These are phyloP conservation scores for Tinamus major DNA, from an alignment of 2,797 vertebrate species.

Conservation along the genomic window DNA sequence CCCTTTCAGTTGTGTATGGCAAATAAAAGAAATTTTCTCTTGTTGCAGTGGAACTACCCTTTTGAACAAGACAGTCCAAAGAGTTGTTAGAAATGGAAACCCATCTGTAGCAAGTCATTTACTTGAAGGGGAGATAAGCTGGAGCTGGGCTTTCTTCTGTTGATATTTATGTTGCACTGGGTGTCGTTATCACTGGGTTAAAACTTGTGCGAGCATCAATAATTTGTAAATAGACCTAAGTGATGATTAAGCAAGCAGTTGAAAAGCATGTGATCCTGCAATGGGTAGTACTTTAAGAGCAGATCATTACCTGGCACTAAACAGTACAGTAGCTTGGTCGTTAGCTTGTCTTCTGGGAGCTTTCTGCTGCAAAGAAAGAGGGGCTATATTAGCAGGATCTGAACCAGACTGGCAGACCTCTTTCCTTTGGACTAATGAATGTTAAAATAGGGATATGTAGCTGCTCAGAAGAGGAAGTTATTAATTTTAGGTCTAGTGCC, in stretches of 20 bases:
- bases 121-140: rapidly evolving
- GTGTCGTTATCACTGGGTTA: not conserved
- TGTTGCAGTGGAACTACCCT: not conserved
- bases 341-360: slow-evolving; percentile 18
- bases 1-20: rapidly evolving
- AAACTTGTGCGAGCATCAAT: not conserved
- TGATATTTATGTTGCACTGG: not conserved
- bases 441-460: slow-evolving; percentile 10
- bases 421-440: slow-evolving; percentile 5
- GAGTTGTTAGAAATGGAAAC: not conserved
- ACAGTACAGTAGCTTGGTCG: not conserved
- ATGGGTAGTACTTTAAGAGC: not conserved
- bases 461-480: not conserved
- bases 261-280: not conserved
- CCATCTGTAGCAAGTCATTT: rapidly evolving
- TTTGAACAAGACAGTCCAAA: not conserved
- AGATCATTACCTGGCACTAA: not conserved
- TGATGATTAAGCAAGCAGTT: not conserved
- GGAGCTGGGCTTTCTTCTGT: not conserved
- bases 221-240: not conserved
- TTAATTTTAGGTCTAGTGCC: slow-evolving; percentile 19
- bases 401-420: not conserved
- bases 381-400: not conserved
- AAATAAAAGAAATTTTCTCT: not conserved
- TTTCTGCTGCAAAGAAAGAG: not conserved